These are phyloP conservation scores for Urocolius indicus DNA, from an alignment of 2,113 vertebrate genomes.

Conservation along the genomic window DNA sequence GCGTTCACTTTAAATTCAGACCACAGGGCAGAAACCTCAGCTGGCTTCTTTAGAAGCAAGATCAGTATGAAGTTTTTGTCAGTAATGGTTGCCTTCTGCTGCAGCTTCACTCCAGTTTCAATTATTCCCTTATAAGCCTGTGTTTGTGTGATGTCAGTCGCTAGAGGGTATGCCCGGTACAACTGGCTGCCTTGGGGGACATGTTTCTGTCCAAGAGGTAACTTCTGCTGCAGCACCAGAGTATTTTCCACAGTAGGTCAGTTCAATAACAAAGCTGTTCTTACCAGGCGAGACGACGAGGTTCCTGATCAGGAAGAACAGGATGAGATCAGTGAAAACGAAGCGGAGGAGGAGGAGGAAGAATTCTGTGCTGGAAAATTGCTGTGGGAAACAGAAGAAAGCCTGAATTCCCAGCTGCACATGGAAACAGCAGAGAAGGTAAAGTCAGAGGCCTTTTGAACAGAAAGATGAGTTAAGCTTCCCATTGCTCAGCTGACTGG, in stretches of 20 bases:
- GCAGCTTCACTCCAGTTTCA: neutral
- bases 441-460: neutral
- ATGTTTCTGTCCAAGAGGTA: neutral
- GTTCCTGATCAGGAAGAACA: conserved; percentile 77
- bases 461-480: neutral
- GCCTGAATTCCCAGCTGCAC: conserved; percentile 42
- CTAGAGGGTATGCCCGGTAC: neutral
- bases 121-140: neutral
- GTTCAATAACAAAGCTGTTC: neutral
- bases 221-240: neutral
- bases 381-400: conserved; percentile 72
- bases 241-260: neutral
- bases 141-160: neutral
- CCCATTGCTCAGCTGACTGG: neutral
- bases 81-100: neutral
- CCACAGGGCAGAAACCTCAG: neutral
- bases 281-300: conserved; percentile 77
- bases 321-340: conserved; percentile 68
- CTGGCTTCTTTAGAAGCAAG: neutral
- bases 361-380: conserved; percentile 67
- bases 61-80: neutral
- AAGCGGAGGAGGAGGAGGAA: conserved; percentile 70
- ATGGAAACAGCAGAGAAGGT: conserved; percentile 66
- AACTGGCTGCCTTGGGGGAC: neutral
- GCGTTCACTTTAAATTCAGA: neutral